phyloP scores from a whole-genome alignment of 2,113 vertebrate species.

The Donacobius atricapilla region DNA sequence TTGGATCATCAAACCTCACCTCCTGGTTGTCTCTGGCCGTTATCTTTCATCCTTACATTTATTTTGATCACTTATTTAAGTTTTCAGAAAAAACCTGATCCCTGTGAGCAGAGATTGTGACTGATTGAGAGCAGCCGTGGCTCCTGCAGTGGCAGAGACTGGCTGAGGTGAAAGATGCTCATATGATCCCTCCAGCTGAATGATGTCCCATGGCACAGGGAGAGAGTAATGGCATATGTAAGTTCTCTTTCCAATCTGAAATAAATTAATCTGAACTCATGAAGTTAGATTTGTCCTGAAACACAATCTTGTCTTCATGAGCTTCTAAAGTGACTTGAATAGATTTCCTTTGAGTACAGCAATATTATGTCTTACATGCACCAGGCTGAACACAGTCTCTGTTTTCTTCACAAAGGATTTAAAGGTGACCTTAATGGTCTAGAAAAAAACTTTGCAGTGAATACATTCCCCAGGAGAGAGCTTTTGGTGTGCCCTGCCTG shows the following conservation, averaged over 20 bases:
- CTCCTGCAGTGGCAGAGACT: not conserved
- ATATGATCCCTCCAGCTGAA: not conserved
- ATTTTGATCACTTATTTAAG: not conserved
- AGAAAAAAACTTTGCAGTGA: not conserved
- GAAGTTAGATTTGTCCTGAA: conserved; percentile 3
- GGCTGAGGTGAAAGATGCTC: not conserved
- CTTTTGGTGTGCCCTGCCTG: not conserved
- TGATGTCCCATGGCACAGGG: not conserved
- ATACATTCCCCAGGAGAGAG: not conserved
- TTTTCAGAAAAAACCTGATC: not conserved
- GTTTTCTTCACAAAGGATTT: not conserved
- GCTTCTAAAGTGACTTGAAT: not conserved
- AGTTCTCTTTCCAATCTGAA: not conserved
- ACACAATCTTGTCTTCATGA: not conserved
- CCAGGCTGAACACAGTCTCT: not conserved
- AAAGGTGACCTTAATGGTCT: not conserved
- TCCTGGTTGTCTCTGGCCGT: not conserved
- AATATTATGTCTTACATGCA: not conserved
- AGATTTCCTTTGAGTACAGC: not conserved
- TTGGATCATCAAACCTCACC: not conserved
- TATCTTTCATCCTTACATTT: not conserved
- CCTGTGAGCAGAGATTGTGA: not conserved
- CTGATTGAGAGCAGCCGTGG: not conserved
- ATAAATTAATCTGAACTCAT: not conserved
- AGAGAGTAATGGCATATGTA: not conserved